Evolutionary conservation across 2,888 invertebrate species (phyloP).

Genomic region (Tipula vernalis): DNA sequence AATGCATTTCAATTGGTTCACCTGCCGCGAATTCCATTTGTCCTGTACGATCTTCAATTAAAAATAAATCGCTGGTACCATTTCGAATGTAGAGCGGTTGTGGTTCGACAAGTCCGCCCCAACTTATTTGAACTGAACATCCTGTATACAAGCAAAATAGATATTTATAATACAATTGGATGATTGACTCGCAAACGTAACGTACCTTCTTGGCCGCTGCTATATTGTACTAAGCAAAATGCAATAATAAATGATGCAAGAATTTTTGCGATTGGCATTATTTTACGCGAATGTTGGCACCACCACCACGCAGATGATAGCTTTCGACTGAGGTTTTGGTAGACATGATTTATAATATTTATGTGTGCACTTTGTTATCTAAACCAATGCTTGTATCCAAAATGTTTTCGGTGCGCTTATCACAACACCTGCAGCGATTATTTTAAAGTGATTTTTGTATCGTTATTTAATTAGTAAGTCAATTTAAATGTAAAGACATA

Average conservation of each 20-base stretch:
- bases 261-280: background rate
- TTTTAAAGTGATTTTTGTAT: no score
- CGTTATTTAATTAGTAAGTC: no score
- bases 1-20: background rate
- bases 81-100: background rate
- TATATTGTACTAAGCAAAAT: background rate
- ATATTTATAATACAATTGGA: no score
- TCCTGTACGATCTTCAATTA: background rate
- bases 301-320: no score
- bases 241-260: background rate
- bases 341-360: no score
- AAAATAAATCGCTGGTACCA: background rate
- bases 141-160: background rate
- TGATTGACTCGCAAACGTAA: background rate
- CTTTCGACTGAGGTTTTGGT: no score
- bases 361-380: no score
- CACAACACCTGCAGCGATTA: no score
- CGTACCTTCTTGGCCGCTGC: background rate
- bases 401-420: no score
- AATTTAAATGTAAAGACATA: no score
- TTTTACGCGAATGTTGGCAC: no score
- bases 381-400: no score
- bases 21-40: background rate
- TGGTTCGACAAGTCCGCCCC: background rate
- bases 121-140: background rate